Base-by-base conservation (phyloP, 1,140 invertebrate genomes). In the Drosophila teissieri region DNA sequence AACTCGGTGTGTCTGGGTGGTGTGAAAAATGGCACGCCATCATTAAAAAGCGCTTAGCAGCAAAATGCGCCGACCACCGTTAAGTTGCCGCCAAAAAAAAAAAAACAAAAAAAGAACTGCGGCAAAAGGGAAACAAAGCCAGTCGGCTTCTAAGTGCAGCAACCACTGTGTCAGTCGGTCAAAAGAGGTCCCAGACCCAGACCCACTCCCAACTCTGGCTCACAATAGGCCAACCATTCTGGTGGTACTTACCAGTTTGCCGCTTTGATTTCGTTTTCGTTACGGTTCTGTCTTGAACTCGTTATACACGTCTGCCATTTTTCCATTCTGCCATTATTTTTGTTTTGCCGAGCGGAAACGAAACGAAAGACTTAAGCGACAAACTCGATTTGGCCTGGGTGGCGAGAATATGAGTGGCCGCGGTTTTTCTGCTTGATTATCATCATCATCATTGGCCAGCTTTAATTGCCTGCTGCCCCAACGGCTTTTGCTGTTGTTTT, bases 351-450 rank as follows among this genome's bases (percentile, higher is more conserved):
- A 70, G 48, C 63, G 49, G 67, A 70, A 78, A 52, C 40, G 63
- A 53, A 81, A 78, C 86, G 80, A 90, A 91, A 91, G 90, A 91
- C 90, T 91, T 67, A 85, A 55, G 86, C 80, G 84, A 91, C 85
- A 85, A 91, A 91, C 90, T 90, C 67, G 85, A 78, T 78, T 74
- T 62, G 14, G 49, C 4, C 40, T 27, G 31, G 53, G 55, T 46
- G 64, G 52, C 48, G 48, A 76, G 68, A 62, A 80, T 75, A 69
- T 34, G 34, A 55, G 36, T 19, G 17, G 42, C 22, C 61, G 55
- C 14, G 72, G 40, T 58, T 64, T 62, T 67, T 15, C n/a, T 17
- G 34, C 42, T 73, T 42, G 36, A 69, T 70, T 70, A 69, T 70
- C 56, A 69, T 70, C 51, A 69, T 70, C 51, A 56, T 49, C 67